A percentile compares a stretch with the other conserved stretches of the same genome.
Conservation (phyloP, 2,797 vertebrate species). For the Nannoperca australis region DNA sequence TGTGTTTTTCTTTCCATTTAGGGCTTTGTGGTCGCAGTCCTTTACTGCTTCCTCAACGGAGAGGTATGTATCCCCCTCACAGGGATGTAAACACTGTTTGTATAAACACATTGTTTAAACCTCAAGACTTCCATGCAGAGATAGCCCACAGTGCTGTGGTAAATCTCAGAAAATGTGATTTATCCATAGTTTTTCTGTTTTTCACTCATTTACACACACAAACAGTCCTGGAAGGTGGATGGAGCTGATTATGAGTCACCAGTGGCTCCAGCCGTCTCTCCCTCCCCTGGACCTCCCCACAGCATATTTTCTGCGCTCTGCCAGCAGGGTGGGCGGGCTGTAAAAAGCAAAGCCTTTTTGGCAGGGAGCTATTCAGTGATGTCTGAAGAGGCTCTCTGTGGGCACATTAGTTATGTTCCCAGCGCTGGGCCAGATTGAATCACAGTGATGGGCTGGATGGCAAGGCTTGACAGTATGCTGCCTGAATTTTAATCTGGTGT, state of each 20-base stretch:
- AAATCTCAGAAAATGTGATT: slow-evolving; percentile 36
- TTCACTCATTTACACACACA: slow-evolving; percentile 41
- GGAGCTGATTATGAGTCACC: slow-evolving; percentile 58
- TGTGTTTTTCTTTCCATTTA: slow-evolving; percentile 72
- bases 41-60: slow-evolving; percentile 96
- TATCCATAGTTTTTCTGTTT: slow-evolving; percentile 23
- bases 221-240: slow-evolving; percentile 30
- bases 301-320: slow-evolving; percentile 47
- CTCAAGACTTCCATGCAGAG: slow-evolving; percentile 21
- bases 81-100: slow-evolving; percentile 51
- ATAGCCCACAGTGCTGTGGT: slow-evolving; percentile 5
- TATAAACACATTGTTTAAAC: slow-evolving; percentile 30
- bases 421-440: slow-evolving; percentile 66
- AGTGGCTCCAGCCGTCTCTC: slow-evolving; percentile 7
- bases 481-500: slow-evolving; percentile 68
- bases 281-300: slow-evolving; percentile 46
- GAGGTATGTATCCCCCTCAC: slow-evolving; percentile 78
- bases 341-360: slow-evolving; percentile 56
- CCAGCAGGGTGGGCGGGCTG: slow-evolving; percentile 50
- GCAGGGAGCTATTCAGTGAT: slow-evolving; percentile 43
- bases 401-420: slow-evolving; percentile 69
- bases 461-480: slow-evolving; percentile 36
- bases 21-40: slow-evolving; percentile 96
- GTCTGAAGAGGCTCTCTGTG: slow-evolving; percentile 63
- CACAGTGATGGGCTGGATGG: slow-evolving; percentile 61